Conservation (phyloP, 2,113 vertebrate genomes). For the Glaucidium brasilianum region DNA sequence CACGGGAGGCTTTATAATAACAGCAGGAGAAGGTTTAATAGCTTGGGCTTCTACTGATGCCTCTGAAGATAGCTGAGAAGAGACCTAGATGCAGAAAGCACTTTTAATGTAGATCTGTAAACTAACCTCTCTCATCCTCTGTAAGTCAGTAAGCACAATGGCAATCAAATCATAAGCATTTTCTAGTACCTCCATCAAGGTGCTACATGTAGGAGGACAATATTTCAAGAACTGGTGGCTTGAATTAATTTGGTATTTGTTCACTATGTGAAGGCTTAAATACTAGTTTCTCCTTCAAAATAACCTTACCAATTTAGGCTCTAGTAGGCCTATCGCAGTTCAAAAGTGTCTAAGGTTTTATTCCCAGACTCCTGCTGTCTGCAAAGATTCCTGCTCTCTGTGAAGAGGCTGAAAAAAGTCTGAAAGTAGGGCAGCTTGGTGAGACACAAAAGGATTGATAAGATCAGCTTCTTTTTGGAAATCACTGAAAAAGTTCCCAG, state of each 20-base stretch:
- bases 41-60: conserved; percentile 55
- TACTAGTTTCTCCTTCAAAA: neutral
- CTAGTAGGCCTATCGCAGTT: neutral
- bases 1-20: conserved; percentile 76
- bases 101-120: conserved; percentile 47
- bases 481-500: neutral
- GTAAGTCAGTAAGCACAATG: conserved; percentile 6
- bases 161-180: neutral
- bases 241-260: neutral
- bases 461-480: conserved; percentile 13
- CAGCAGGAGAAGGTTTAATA: conserved; percentile 67
- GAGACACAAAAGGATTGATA: neutral
- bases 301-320: conserved; percentile 19
- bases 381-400: conserved; percentile 27
- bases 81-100: conserved; percentile 62
- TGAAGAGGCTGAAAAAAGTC: neutral
- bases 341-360: neutral
- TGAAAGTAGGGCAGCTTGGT: neutral
- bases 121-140: conserved; percentile 38
- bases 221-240: neutral
- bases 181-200: conserved; percentile 3
- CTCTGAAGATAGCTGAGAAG: conserved; percentile 59
- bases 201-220: neutral
- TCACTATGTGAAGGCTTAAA: neutral
- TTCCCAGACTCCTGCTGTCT: neutral